These are phyloP conservation scores for Hemitrygon akajei DNA, from an alignment of 2,797 vertebrate genomes.

Conservation along the genomic window DNA sequence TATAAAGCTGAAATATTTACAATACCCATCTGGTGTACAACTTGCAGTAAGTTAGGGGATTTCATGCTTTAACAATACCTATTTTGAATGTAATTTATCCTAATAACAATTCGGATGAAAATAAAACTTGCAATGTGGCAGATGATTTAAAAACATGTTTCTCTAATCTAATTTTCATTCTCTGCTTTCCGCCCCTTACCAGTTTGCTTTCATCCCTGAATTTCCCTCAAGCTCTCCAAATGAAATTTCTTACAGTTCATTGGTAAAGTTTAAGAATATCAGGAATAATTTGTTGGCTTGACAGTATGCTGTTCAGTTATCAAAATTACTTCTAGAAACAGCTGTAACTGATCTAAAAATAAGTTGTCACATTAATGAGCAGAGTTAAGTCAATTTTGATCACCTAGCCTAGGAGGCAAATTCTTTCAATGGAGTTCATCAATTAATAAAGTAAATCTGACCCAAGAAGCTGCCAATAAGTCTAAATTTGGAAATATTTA, in stretches of 20 bases:
- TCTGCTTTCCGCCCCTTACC: neutral
- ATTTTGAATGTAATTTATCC: neutral
- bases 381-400: neutral
- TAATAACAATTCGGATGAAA: neutral
- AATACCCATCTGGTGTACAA: neutral
- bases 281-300: neutral
- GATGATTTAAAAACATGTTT: too few relatives aligned
- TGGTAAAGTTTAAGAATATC: neutral
- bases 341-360: neutral
- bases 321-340: neutral
- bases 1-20: neutral
- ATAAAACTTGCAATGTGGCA: too few relatives aligned
- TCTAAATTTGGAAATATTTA: neutral
- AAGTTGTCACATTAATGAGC: too few relatives aligned
- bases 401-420: neutral
- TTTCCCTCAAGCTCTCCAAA: neutral
- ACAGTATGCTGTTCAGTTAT: neutral
- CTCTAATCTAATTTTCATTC: neutral
- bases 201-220: neutral
- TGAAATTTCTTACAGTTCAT: neutral
- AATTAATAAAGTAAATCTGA: neutral
- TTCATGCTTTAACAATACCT: neutral
- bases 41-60: neutral
- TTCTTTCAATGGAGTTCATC: too few relatives aligned
- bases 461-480: too few relatives aligned